Conservation (phyloP, 2,113 vertebrate species). For the Athene cunicularia region DNA sequence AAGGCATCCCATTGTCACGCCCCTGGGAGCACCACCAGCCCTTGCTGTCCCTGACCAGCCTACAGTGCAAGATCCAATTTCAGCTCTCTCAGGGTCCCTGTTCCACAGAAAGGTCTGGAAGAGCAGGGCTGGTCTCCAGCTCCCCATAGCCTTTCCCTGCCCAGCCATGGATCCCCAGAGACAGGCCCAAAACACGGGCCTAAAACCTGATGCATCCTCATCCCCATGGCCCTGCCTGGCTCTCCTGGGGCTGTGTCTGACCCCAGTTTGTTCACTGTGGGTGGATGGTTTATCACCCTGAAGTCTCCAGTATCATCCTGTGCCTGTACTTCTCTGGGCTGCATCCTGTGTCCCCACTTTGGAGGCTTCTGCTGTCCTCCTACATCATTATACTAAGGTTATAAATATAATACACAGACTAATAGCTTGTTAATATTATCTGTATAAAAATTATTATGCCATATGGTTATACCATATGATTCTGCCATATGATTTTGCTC, state of each 20-base stretch:
- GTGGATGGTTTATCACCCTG: neutral
- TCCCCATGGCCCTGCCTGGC: neutral
- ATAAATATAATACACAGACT: neutral
- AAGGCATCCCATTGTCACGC: neutral
- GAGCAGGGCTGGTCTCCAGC: neutral
- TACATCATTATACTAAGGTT: neutral
- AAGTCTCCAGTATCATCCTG: neutral
- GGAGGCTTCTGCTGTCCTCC: neutral
- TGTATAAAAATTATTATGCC: neutral
- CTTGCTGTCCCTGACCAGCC: neutral
- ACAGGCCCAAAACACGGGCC: neutral
- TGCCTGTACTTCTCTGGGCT: neutral
- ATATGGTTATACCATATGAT: neutral
- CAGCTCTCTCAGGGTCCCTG: neutral
- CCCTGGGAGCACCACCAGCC: neutral
- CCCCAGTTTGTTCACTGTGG: accelerated
- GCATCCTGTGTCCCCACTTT: neutral
- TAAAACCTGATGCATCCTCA: neutral
- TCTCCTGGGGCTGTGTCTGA: neutral
- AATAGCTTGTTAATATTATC: neutral
- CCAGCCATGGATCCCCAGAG: neutral
- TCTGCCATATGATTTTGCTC: neutral
- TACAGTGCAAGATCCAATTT: neutral
- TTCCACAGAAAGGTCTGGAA: neutral
- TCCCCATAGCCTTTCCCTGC: neutral